A percentile compares a stretch with the other conserved stretches of the same genome.
These are phyloP conservation scores for Cryptotermes secundus DNA, from an alignment of 1,140 invertebrate species.

Conservation along the genomic window DNA sequence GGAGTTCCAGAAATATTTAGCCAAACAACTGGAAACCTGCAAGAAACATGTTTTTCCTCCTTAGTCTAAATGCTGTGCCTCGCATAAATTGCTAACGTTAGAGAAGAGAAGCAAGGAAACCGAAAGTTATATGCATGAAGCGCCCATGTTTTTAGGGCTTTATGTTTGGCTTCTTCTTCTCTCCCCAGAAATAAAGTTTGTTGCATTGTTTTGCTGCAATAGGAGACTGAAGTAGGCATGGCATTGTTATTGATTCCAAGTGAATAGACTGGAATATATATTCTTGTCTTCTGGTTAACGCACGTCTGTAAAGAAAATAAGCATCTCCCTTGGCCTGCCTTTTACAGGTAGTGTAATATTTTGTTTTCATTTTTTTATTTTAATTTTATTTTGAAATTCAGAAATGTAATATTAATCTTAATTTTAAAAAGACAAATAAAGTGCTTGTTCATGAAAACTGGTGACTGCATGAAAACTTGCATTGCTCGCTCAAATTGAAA, in stretches of 20 bases:
- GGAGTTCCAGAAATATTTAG: not conserved
- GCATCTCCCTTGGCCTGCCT: not conserved
- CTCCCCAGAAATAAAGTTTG: not conserved
- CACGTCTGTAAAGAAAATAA: not conserved
- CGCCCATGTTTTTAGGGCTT: not conserved
- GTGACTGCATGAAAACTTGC: not conserved
- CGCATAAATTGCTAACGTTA: slow-evolving; percentile 16
- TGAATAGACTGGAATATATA: not conserved
- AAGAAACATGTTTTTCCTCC: slow-evolving; percentile 33
- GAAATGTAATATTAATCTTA: not conserved
- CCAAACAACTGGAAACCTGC: slow-evolving; percentile 5
- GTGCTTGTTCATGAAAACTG: not conserved
- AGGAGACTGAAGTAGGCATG: not conserved
- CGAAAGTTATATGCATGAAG: not conserved
- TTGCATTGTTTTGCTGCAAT: not conserved
- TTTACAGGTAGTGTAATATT: not conserved
- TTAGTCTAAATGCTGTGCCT: slow-evolving; percentile 37
- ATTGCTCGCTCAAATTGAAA: not conserved
- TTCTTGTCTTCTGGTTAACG: not conserved
- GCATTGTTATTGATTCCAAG: not conserved
- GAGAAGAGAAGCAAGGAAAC: not conserved
- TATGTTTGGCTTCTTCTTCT: not conserved
- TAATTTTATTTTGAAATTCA: not conserved
- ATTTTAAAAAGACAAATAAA: not conserved
- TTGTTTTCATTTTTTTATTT: not conserved